Evolutionary conservation across 2,113 vertebrate species (phyloP).

Genomic region (Bos javanicus): DNA sequence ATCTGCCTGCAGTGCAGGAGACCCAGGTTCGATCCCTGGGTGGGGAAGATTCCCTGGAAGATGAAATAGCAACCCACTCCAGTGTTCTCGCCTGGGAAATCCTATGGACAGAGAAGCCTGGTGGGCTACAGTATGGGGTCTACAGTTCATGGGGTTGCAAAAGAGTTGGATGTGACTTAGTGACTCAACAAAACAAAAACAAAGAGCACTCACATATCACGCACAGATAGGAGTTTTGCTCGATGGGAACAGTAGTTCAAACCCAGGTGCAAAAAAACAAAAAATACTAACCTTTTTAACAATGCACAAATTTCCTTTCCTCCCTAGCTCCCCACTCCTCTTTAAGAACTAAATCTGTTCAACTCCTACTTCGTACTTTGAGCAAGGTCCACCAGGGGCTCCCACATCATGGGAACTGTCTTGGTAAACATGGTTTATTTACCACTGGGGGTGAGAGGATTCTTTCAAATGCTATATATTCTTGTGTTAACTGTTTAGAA

Average conservation of each 20-base stretch:
- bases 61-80: background rate
- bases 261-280: background rate
- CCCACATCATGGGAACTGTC: background rate
- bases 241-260: background rate
- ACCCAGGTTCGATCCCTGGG: background rate
- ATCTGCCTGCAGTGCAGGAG: background rate
- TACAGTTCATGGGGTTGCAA: background rate
- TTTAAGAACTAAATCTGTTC: background rate
- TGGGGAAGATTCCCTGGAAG: background rate
- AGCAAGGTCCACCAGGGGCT: background rate
- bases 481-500: background rate
- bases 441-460: background rate
- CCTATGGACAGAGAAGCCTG: background rate
- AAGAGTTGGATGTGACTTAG: background rate
- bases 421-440: background rate
- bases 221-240: background rate
- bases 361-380: background rate
- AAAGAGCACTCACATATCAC: background rate
- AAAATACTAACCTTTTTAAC: background rate
- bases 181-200: background rate
- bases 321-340: background rate
- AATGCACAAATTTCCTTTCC: background rate
- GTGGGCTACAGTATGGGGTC: background rate
- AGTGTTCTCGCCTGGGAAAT: background rate
- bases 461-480: background rate